A percentile compares a stretch with the other conserved stretches of the same genome.
Conservation (phyloP, 1,140 invertebrate species). For the Calephelis virginiensis region DNA sequence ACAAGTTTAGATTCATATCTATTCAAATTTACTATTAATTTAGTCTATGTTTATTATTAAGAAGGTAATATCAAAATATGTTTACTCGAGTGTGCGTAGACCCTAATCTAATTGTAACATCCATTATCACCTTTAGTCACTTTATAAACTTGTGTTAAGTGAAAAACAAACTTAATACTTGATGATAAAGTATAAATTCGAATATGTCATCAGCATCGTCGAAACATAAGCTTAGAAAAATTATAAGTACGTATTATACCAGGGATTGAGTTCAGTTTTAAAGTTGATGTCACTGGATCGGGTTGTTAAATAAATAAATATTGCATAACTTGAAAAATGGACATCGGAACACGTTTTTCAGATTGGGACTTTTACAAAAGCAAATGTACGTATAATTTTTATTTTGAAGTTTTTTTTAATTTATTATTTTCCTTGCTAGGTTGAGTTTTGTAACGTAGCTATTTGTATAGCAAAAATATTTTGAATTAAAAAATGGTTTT, state of each 20-base stretch:
- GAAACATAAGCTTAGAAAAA: neutral
- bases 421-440: neutral
- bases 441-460: too few relatives aligned
- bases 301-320: neutral
- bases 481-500: conserved; percentile 27
- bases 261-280: neutral
- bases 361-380: conserved; percentile 9
- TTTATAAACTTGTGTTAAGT: too few relatives aligned
- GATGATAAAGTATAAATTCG: too few relatives aligned
- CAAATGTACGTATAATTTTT: neutral
- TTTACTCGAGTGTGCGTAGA: too few relatives aligned
- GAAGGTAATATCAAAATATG: too few relatives aligned
- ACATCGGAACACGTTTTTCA: neutral
- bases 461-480: neutral
- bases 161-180: too few relatives aligned
- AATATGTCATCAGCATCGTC: too few relatives aligned
- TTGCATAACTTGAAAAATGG: neutral
- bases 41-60: too few relatives aligned
- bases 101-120: too few relatives aligned
- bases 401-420: neutral
- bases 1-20: too few relatives aligned
- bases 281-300: neutral
- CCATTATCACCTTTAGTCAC: too few relatives aligned
- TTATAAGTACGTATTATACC: neutral
- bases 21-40: too few relatives aligned